Evolutionary conservation across 2,797 vertebrate genomes (phyloP).

Genomic region (Platyrinchus mystaceus): DNA sequence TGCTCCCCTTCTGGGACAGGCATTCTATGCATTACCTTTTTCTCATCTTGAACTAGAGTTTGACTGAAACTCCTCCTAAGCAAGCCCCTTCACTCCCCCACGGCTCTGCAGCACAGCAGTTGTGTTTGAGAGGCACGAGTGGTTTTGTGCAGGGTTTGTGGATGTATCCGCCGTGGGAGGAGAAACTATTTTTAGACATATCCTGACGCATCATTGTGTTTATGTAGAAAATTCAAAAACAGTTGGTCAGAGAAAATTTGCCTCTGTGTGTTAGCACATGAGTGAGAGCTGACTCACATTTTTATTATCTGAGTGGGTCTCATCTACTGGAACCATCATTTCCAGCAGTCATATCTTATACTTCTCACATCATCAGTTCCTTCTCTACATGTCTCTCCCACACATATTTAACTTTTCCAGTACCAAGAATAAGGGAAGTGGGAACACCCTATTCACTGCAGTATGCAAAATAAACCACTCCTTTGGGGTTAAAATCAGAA

Average conservation of each 20-base stretch:
- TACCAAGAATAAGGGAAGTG: neutral
- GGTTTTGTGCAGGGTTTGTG: slow-evolving; percentile 57
- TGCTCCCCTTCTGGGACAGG: neutral
- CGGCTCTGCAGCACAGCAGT: neutral
- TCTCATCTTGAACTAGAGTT: neutral
- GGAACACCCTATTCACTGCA: neutral
- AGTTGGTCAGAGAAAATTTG: slow-evolving; percentile 39
- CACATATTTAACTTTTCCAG: neutral
- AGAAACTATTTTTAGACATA: slow-evolving; percentile 20
- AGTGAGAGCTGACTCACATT: slow-evolving; percentile 49
- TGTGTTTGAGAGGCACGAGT: neutral
- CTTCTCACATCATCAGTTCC: slow-evolving; percentile 15
- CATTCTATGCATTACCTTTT: neutral
- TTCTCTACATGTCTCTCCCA: slow-evolving; percentile 6
- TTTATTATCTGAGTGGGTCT: slow-evolving; percentile 50
- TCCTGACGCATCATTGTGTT: slow-evolving; percentile 48
- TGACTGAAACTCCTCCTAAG: neutral
- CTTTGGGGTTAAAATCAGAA: neutral
- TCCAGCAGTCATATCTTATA: neutral
- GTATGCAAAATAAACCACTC: neutral
- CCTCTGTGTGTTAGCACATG: slow-evolving; percentile 26
- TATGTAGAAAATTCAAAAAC: slow-evolving; percentile 44
- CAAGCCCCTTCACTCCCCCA: neutral
- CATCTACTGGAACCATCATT: slow-evolving; percentile 35
- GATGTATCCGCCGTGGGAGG: neutral